phyloP scores from a whole-genome alignment of 2,797 vertebrate genomes.

The Gymnoscopelus braueri region DNA sequence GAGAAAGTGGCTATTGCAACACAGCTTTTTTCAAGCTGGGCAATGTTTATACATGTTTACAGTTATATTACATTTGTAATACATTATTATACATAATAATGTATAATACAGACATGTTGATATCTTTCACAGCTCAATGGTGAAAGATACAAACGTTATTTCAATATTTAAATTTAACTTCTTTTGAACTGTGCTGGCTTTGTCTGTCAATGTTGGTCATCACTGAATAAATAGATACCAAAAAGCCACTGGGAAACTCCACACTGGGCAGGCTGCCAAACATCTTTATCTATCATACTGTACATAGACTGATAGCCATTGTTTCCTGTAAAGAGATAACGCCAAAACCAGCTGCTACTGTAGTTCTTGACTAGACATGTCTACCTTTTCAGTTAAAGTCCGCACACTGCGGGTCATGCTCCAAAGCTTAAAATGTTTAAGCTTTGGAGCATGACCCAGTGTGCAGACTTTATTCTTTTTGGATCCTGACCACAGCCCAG shows the following conservation, averaged over 20 bases:
- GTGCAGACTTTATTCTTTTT: no score
- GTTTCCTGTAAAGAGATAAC: conserved; percentile 48
- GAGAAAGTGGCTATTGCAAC: no score
- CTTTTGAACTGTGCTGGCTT: neutral
- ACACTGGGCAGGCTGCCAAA: conserved; percentile 35
- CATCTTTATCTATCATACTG: conserved; percentile 15
- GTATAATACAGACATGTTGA: no score
- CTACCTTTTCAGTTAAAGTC: neutral
- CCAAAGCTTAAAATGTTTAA: no score
- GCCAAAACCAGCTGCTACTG: neutral
- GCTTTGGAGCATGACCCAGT: no score
- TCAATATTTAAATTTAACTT: neutral
- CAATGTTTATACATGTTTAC: no score
- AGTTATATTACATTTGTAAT: no score
- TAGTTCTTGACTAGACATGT: conserved; percentile 32
- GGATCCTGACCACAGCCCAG: no score
- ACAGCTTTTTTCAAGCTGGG: no score
- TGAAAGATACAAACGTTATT: neutral
- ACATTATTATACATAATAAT: no score
- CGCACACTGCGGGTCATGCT: no score
- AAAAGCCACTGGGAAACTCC: conserved; percentile 66
- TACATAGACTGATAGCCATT: neutral
- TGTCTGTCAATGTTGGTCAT: conserved; percentile 29
- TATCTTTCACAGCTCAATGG: no score
- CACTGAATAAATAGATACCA: conserved; percentile 20